Percentiles rank a stretch among this genome's conserved stretches.
Conservation (phyloP, 2,797 vertebrate genomes). For the Cynopterus sphinx region DNA sequence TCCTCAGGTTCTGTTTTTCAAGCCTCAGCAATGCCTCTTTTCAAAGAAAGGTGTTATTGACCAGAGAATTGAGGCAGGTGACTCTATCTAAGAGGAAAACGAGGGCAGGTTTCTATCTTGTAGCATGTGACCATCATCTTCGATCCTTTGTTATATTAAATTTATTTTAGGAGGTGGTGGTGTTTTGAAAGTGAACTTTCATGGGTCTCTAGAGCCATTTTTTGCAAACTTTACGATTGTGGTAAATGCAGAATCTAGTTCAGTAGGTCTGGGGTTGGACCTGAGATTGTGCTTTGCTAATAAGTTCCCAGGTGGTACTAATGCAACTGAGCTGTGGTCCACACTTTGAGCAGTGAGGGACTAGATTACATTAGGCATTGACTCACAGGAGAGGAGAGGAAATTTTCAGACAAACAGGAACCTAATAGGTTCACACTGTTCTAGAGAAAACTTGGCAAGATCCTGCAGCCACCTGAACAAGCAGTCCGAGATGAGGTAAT, state of each 20-base stretch:
- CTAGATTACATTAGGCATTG: background rate
- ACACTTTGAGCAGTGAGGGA: background rate
- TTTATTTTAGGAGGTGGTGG: background rate
- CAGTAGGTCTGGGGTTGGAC: background rate
- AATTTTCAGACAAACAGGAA: slow-evolving; percentile 50
- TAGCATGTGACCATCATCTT: background rate
- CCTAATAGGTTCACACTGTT: slow-evolving; percentile 55
- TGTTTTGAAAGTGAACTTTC: background rate
- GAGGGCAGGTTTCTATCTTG: background rate
- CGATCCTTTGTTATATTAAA: background rate
- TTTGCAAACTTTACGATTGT: background rate
- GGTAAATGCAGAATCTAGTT: background rate
- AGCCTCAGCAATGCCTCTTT: background rate
- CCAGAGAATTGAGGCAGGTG: background rate
- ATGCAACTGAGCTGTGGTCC: background rate
- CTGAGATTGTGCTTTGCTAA: background rate
- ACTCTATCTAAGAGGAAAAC: background rate
- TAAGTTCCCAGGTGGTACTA: background rate
- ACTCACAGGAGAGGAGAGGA: slow-evolving; percentile 19
- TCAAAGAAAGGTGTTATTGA: background rate
- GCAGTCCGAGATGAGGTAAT: slow-evolving; percentile 63
- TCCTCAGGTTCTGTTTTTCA: background rate
- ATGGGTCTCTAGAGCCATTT: background rate
- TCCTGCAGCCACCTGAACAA: slow-evolving; percentile 68
- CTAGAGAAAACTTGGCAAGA: slow-evolving; percentile 69